Conservation (phyloP, 2,797 vertebrate genomes). For the Typhlichthys subterraneus region DNA sequence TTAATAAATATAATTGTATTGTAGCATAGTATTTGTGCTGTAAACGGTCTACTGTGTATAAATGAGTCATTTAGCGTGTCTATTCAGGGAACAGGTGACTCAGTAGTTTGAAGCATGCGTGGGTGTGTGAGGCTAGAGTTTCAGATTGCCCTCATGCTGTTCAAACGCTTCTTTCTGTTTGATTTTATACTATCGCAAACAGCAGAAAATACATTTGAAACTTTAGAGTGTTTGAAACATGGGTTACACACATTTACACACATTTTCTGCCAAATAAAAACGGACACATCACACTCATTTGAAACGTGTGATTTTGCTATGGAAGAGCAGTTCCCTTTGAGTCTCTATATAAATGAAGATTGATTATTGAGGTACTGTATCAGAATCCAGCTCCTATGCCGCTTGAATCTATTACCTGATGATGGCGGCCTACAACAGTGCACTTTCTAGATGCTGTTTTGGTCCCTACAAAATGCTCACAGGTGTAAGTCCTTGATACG, state of each 20-base stretch:
- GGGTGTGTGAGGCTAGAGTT: slow-evolving; percentile 10
- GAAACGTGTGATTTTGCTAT: slow-evolving; percentile 5
- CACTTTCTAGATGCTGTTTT: slow-evolving; percentile 41
- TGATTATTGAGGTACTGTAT: slow-evolving; percentile 7
- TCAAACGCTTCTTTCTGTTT: background rate
- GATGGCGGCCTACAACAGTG: slow-evolving; percentile 35
- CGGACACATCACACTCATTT: slow-evolving; percentile 15
- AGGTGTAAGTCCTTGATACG: slow-evolving; percentile 52
- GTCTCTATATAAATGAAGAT: background rate
- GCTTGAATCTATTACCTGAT: slow-evolving; percentile 51
- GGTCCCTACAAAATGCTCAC: slow-evolving; percentile 54
- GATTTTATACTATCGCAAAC: slow-evolving; percentile 1
- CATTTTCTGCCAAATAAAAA: background rate
- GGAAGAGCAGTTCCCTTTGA: slow-evolving; percentile 9
- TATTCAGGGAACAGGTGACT: background rate
- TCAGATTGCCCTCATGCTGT: background rate
- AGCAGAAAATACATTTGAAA: slow-evolving; percentile 6
- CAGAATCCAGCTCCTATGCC: slow-evolving; percentile 32
- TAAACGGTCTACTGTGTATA: slow-evolving; percentile 1
- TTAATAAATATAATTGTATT: background rate
- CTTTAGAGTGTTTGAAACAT: slow-evolving; percentile 22
- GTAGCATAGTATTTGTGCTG: background rate
- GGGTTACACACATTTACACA: slow-evolving; percentile 18
- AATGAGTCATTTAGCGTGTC: slow-evolving; percentile 13
- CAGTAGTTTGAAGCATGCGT: slow-evolving; percentile 24